phyloP scores from a whole-genome alignment of 2,888 invertebrate species.

The Alentia gelatinosa region DNA sequence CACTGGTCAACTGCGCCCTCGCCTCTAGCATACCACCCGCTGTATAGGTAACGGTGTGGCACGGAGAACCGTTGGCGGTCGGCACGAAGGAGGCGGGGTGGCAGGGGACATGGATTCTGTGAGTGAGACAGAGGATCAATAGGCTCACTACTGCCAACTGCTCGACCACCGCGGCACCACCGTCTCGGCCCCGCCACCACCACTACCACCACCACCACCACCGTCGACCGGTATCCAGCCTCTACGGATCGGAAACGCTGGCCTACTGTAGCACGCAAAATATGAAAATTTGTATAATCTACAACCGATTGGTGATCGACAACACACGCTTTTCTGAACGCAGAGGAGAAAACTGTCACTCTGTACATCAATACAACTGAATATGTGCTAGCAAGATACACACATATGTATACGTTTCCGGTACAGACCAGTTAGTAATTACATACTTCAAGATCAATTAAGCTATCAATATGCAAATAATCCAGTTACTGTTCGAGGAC shows the following conservation, averaged over 20 bases:
- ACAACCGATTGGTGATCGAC: no score
- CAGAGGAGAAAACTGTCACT: no score
- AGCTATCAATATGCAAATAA: no score
- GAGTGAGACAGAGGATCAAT: constrained; percentile 3
- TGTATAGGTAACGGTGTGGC: background rate
- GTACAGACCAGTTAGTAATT: no score
- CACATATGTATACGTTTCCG: no score
- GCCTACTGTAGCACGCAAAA: background rate
- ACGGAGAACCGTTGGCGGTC: background rate
- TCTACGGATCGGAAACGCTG: background rate
- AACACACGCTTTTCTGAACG: no score
- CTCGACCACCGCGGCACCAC: background rate
- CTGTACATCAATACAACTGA: no score
- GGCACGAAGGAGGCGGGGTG: background rate
- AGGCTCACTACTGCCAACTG: background rate
- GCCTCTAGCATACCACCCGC: background rate
- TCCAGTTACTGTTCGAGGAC: no score
- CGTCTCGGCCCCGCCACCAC: background rate
- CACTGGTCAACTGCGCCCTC: background rate
- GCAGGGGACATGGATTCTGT: constrained; percentile 13
- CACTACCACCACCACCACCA: background rate
- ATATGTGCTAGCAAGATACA: no score
- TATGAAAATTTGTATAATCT: no score
- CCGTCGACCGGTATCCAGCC: background rate
- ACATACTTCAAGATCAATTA: no score